A percentile compares a stretch with the other conserved stretches of the same genome.
Conservation (phyloP, 1,140 invertebrate genomes). For the Aphis craccivora region DNA sequence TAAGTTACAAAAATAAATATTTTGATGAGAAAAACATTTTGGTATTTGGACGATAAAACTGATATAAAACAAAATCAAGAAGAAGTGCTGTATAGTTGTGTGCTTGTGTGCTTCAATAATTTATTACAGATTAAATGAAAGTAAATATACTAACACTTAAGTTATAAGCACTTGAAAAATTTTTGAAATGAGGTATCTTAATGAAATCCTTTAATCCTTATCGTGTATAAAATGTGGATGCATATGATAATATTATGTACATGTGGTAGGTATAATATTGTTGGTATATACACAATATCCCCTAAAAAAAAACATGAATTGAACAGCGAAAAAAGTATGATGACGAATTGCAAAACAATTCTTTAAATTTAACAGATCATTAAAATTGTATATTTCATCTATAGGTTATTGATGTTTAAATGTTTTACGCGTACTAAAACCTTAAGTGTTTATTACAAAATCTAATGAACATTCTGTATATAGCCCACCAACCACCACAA, state of each 20-base stretch:
- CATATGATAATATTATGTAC: not conserved
- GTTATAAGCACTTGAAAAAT: not conserved
- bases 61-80: not conserved
- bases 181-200: not conserved
- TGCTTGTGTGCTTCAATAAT: not conserved
- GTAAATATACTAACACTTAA: not conserved
- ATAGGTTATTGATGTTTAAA: not conserved
- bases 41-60: not conserved
- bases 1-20: not conserved
- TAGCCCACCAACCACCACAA: not conserved
- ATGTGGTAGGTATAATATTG: not conserved
- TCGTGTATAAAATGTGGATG: not conserved
- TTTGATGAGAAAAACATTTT: not conserved
- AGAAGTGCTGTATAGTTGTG: not conserved
- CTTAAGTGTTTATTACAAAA: not conserved
- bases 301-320: not conserved
- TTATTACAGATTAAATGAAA: not conserved
- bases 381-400: not conserved
- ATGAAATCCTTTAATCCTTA: not conserved
- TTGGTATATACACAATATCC: not conserved
- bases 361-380: not conserved
- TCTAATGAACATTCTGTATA: not conserved
- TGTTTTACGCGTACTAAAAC: not conserved
- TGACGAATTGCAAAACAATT: not conserved
- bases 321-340: not conserved